A percentile compares a stretch with the other conserved stretches of the same genome.
Conservation (phyloP, 2,113 vertebrate species). For the Oriolus oriolus region DNA sequence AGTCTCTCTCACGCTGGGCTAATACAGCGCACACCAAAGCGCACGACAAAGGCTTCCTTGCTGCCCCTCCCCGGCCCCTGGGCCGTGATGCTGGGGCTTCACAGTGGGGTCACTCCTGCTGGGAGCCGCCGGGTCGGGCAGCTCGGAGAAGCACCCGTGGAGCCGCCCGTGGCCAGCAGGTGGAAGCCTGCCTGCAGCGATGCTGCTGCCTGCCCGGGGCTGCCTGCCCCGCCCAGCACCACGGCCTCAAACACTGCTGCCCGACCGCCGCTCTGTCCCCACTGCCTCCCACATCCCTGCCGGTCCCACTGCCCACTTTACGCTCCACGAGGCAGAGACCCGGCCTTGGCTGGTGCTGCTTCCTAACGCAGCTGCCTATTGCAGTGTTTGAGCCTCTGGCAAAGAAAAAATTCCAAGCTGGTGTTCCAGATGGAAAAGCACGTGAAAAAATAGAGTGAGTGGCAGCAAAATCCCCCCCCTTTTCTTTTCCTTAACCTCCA, state of each 20-base stretch:
- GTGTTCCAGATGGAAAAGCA: neutral
- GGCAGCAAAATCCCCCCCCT: neutral
- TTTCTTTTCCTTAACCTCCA: neutral
- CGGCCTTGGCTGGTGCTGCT: fast-evolving
- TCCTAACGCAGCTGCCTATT: fast-evolving
- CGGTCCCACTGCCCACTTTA: fast-evolving
- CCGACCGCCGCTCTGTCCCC: too few relatives aligned
- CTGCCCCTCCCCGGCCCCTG: neutral
- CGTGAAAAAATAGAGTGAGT: neutral
- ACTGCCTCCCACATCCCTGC: neutral
- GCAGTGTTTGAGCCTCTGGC: neutral
- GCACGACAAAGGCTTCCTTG: too few relatives aligned
- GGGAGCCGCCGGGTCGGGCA: neutral
- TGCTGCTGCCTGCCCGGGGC: neutral
- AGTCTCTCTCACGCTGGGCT: neutral
- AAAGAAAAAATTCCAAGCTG: neutral
- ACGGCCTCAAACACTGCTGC: fast-evolving
- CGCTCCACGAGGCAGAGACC: neutral
- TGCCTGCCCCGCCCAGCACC: neutral
- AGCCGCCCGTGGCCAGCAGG: constrained; percentile 1
- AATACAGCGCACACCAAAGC: neutral
- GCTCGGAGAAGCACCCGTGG: neutral
- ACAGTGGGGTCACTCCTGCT: fast-evolving
- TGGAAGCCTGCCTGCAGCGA: neutral
- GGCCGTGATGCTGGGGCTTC: fast-evolving